Evolutionary conservation across 2,113 vertebrate genomes (phyloP).

Genomic region (Salvelinus alpinus): DNA sequence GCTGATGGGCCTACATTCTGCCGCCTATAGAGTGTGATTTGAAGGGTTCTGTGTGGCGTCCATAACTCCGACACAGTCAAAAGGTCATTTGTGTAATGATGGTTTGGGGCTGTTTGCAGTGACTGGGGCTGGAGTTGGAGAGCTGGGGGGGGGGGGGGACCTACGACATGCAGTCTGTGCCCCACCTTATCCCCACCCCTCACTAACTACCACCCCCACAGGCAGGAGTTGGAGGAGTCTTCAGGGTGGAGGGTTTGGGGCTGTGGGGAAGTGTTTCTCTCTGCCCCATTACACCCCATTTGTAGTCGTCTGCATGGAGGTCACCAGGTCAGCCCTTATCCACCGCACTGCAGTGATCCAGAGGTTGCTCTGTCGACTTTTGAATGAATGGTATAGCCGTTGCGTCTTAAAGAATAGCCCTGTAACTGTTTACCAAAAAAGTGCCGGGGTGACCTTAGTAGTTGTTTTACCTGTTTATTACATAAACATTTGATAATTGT

Average conservation of each 20-base stretch:
- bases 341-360: no score
- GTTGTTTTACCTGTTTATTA: no score
- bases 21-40: neutral
- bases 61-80: conserved; percentile 44
- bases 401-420: no score
- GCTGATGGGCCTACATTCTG: neutral
- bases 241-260: conserved; percentile 54
- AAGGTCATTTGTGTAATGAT: conserved; percentile 52
- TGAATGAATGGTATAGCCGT: no score
- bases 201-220: conserved; percentile 35
- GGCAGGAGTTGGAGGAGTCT: conserved; percentile 54
- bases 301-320: neutral
- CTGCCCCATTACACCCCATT: neutral
- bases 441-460: no score
- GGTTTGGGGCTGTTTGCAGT: conserved; percentile 41
- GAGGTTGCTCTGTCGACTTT: no score
- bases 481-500: no score
- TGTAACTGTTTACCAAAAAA: no score
- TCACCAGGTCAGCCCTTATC: no score
- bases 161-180: conserved; percentile 19
- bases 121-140: neutral
- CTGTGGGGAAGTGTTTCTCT: neutral
- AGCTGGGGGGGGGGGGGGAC: conserved; percentile 38
- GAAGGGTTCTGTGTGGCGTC: conserved; percentile 8
- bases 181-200: neutral